Evolutionary conservation across 2,113 vertebrate species (phyloP), one percentile per base, ranked within the genome.

Genomic region (Bubo scandiacus): DNA sequence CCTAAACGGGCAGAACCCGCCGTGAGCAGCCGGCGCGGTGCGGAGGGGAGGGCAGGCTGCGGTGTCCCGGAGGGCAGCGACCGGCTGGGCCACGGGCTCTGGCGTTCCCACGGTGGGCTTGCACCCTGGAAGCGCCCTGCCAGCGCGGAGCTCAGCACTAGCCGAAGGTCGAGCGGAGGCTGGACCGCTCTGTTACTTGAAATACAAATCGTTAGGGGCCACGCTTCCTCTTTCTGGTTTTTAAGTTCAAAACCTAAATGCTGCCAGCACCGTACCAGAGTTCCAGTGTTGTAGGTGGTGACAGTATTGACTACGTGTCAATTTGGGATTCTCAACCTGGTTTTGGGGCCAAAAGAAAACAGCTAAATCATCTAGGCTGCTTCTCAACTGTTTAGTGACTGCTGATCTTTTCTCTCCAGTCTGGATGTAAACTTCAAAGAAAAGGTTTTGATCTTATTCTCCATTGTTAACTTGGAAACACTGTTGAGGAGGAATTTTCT

Each of bases 121-220:
- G 32, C 5, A 5, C 34, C 23, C 26, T 15, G 38, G 43, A 22
- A 36, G 7, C 8, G 11, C 36, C 40, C 59, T 70, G 68, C 43
- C 43, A 5, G 0, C 6, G 5, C 5, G 4, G 40, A 4, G 1
- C 9, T 8, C 4, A 2, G 40, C 42, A 4, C 29, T 2, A 13
- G 16, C 4, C 1, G 29, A 1, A 7, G 21, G 6, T 18, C 0
- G 2, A 19, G 85, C 12, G 1, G 38, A 7, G 10, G 10, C 66
- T 5, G 49, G 8, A 52, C 66, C 34, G 51, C 55, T 32, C 20
- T 15, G 21, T 13, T 54, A 3, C 1, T 7, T 2, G 51, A 10
- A 25, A 27, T 3, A 5, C 5, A 0, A 2, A 1, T 27, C 9
- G 0, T 9, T 25, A 1, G 14, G 23, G 26, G 21, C 70, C 11